A percentile compares a stretch with the other conserved stretches of the same genome.
Conservation (phyloP, 2,888 invertebrate species). For the Netelia melanura region DNA sequence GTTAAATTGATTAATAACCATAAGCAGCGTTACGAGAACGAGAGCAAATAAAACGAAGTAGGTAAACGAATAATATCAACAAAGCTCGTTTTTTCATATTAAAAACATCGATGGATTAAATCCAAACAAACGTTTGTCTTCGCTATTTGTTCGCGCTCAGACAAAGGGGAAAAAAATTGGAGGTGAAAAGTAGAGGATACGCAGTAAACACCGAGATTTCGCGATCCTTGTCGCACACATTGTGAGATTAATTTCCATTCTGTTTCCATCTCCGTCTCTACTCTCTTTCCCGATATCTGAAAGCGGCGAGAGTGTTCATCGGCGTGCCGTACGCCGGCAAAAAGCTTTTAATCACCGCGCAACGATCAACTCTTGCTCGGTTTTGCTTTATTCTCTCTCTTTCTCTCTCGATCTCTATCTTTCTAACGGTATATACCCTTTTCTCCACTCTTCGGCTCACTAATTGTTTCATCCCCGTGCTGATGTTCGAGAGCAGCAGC, state of each 20-base stretch:
- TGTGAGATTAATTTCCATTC: slow-evolving; percentile 65
- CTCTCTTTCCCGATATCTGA: slow-evolving; percentile 49
- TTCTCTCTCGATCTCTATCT: background rate
- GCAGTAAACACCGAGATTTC: slow-evolving; percentile 46
- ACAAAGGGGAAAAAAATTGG: slow-evolving; percentile 29
- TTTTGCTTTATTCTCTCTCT: slow-evolving; percentile 46
- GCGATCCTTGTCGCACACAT: slow-evolving; percentile 45
- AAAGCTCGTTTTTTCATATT: slow-evolving; percentile 6
- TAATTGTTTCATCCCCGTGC: slow-evolving; percentile 67
- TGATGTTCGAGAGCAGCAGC: slow-evolving; percentile 44
- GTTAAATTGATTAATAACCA: slow-evolving; percentile 25
- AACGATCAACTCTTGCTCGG: slow-evolving; percentile 62
- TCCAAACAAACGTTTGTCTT: slow-evolving; percentile 23
- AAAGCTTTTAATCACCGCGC: slow-evolving; percentile 68
- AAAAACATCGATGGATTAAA: slow-evolving; percentile 43
- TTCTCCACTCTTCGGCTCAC: slow-evolving; percentile 62
- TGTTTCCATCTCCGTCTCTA: slow-evolving; percentile 48
- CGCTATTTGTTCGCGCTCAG: slow-evolving; percentile 32
- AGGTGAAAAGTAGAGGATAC: slow-evolving; percentile 23
- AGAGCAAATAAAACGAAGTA: background rate
- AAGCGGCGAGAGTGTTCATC: slow-evolving; percentile 47
- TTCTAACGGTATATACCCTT: slow-evolving; percentile 29
- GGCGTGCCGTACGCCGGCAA: slow-evolving; percentile 62
- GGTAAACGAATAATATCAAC: background rate
- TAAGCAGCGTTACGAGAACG: background rate